phyloP scores from a whole-genome alignment of 2,797 vertebrate genomes.

The Octomys mimax region DNA sequence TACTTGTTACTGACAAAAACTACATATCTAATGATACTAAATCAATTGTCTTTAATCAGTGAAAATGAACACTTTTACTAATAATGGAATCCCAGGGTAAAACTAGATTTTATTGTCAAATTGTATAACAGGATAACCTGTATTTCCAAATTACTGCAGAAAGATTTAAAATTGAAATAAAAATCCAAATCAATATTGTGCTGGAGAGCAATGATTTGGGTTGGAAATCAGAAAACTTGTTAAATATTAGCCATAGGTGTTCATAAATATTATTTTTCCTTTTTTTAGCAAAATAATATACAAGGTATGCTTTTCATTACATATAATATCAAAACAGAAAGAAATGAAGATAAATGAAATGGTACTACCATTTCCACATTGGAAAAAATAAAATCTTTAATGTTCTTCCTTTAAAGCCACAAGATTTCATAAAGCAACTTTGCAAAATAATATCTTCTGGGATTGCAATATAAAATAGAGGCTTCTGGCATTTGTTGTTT shows the following conservation, averaged over 20 bases:
- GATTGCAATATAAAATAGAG: background rate
- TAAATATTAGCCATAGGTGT: constrained; percentile 14
- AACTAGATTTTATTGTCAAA: constrained; percentile 17
- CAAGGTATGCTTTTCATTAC: background rate
- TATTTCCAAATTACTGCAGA: constrained; percentile 58
- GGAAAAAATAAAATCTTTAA: background rate
- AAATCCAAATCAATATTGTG: constrained; percentile 61
- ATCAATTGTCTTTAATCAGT: background rate
- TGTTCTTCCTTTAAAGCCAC: background rate
- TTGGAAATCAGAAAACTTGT: constrained; percentile 9
- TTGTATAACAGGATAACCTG: background rate
- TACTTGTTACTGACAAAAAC: background rate
- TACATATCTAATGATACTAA: constrained; percentile 16
- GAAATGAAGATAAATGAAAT: background rate
- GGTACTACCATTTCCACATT: background rate
- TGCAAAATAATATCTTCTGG: background rate
- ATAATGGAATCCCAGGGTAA: background rate
- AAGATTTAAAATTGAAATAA: constrained; percentile 51
- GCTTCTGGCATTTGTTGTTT: background rate
- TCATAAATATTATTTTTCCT: background rate
- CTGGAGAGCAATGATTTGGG: background rate
- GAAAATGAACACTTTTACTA: constrained; percentile 46
- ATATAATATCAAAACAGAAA: constrained; percentile 49
- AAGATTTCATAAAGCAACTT: constrained; percentile 2
- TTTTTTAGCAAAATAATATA: background rate